Base-by-base conservation (phyloP, 2,797 vertebrate genomes). In the Poecilia gillii region DNA sequence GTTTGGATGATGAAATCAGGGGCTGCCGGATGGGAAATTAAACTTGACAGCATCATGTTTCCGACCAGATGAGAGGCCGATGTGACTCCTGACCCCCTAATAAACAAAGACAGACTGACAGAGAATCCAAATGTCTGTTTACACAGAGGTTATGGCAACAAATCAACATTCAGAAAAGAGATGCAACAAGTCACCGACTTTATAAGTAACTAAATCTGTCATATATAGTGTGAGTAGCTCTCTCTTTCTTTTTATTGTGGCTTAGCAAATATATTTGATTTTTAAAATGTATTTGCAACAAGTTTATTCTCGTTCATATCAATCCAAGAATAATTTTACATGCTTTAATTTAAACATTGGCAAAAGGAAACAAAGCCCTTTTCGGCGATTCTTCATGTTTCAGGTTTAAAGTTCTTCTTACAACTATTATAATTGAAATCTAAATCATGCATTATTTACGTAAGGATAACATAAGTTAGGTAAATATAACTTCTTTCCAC, bases 1-100 rank as follows among this genome's bases (percentile, higher is more conserved):
- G 80, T 80, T 80, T 71, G 66, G 72, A 81, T 84, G 68, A 72
- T 72, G 46, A 78, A 84, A 75, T 74, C 85, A 49, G 46, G 18
- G 28, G 36, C 51, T 74, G 55, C 76, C 43, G 23, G 73, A 79
- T 73, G 79, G 78, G 73, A 92, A 90, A 93, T 93, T 81, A 73
- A 77, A 90, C n/a, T 74, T 76, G 90, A 93, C 91, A 86, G 81
- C 39, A 75, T 81, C 79, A n/a, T 80, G 78, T 73, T 71, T 81
- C 80, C 82, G 68, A 84, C 90, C 77, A 89, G 77, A 82, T 59
- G 64, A 73, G 77, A 77, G 71, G 62, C 41, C 72, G 72, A 43
- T 82, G 80, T 82, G 55, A 85, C 55, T 53, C 25, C 9, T 73
- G 74, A 79, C 45, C 66, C 31, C 16, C 36, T 70, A 23, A 25